Evolutionary conservation across 1,140 invertebrate genomes (phyloP), one percentile per base, ranked within the genome.

Genomic region (Pseudomyrmex cubaensis): DNA sequence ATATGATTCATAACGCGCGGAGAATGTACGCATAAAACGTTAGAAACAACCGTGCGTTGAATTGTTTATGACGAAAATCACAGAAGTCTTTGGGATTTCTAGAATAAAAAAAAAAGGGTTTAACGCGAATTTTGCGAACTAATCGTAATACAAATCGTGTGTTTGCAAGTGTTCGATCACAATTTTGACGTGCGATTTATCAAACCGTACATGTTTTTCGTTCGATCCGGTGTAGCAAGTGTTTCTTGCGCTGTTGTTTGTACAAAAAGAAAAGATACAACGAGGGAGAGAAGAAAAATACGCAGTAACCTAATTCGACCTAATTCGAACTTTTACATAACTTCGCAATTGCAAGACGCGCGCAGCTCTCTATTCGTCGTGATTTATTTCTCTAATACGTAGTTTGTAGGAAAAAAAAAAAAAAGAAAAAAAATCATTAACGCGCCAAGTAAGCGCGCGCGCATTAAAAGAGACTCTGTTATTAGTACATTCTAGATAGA

Each of bases 401-500:
- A 75, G 44, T 75, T 62, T 75, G 62, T 25, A 3, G 48, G 25
- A 13, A 17, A 77, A 56, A n/a, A 20, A 9, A n/a, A n/a, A 20
- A 20, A 20, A 20, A 20, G 20, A 20, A 59, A 56, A 77, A 77
- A 77, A 54, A 12, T 63, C 22, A 69, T 61, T 70, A 57, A 52
- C 44, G 64, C 73, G 64, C 73, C 15, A 63, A 75, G 35, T 35
- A 35, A 35, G 35, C 35, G 35, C 35, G 35, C 73, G 46, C 20
- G 48, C 57, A 35, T 35, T 35, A 35, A 75, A 25, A 80, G 22
- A 61, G 54, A 72, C 46, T 77, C n/a, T 80, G 48, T 63, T 72
- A 63, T 83, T 76, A 87, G 75, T 77, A 35, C 5, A 35, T 35
- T 56, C 35, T 77, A 54, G 86, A 86, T 83, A 35, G 35, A 86